Evolutionary conservation across 2,113 vertebrate genomes (phyloP).

Genomic region (Aspiorhynchus laticeps): DNA sequence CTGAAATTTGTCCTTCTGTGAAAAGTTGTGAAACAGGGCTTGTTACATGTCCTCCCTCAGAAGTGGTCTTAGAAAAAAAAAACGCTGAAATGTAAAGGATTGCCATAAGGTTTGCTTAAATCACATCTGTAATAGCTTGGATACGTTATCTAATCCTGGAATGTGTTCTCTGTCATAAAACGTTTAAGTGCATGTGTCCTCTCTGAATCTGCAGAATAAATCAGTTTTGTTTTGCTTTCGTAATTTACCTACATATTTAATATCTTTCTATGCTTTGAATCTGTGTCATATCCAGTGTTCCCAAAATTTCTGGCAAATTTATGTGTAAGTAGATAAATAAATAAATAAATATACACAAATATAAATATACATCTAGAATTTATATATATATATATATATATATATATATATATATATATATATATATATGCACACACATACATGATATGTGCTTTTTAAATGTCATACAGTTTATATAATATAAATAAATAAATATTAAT

Average conservation of each 20-base stretch:
- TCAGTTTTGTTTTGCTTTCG: background rate
- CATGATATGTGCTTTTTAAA: too few relatives aligned
- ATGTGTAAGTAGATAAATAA: too few relatives aligned
- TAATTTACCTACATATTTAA: background rate
- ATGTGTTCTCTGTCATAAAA: background rate
- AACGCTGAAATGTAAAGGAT: background rate
- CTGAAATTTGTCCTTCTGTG: constrained; percentile 48
- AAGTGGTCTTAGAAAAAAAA: background rate
- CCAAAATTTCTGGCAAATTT: background rate
- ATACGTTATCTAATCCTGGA: background rate
- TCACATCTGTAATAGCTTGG: background rate
- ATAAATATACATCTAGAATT: too few relatives aligned
- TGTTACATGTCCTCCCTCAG: constrained; percentile 37
- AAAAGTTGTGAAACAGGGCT: constrained; percentile 50
- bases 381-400: too few relatives aligned
- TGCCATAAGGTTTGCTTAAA: constrained; percentile 2
- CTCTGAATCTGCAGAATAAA: background rate
- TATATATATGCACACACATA: too few relatives aligned
- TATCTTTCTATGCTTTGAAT: background rate
- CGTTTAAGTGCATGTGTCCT: background rate
- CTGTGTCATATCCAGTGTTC: background rate
- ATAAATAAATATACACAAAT: too few relatives aligned
- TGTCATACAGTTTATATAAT: too few relatives aligned
- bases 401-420: too few relatives aligned
- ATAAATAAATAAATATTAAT: too few relatives aligned